Evolutionary conservation across 2,797 vertebrate species (phyloP).

Genomic region (Heterohyrax brucei): DNA sequence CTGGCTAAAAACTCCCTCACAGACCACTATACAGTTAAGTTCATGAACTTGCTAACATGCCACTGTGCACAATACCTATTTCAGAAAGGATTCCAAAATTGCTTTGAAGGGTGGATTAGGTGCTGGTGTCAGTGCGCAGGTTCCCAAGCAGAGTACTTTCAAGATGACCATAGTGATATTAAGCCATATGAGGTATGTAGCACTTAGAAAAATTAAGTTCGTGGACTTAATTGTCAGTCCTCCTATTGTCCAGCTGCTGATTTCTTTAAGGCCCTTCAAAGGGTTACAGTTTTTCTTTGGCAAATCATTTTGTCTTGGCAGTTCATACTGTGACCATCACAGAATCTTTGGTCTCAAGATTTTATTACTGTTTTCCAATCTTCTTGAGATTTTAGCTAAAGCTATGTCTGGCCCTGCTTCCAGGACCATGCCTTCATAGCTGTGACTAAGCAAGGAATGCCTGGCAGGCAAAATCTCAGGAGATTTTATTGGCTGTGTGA

Average conservation of each 20-base stretch:
- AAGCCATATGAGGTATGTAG: too few relatives aligned
- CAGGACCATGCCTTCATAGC: neutral
- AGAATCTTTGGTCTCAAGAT: neutral
- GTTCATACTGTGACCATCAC: neutral
- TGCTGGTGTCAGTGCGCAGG: too few relatives aligned
- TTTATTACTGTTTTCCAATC: constrained; percentile 23
- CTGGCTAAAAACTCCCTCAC: too few relatives aligned
- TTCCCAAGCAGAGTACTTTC: too few relatives aligned
- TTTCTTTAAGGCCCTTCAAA: constrained; percentile 27
- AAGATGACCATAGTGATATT: too few relatives aligned
- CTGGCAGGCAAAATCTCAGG: neutral
- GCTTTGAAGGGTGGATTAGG: too few relatives aligned
- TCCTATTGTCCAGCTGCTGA: neutral
- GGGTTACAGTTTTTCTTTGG: neutral
- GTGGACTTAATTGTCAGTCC: too few relatives aligned
- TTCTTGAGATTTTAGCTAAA: neutral
- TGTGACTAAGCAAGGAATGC: constrained; percentile 62
- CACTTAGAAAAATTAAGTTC: too few relatives aligned
- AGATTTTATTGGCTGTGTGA: constrained; percentile 65
- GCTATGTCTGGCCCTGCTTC: neutral
- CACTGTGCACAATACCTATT: too few relatives aligned
- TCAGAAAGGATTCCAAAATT: too few relatives aligned
- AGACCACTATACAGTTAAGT: too few relatives aligned
- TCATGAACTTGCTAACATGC: too few relatives aligned
- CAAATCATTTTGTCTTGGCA: neutral